These are phyloP conservation scores for Lycaena phlaeas DNA, from an alignment of 2,888 invertebrate genomes.

Conservation along the genomic window DNA sequence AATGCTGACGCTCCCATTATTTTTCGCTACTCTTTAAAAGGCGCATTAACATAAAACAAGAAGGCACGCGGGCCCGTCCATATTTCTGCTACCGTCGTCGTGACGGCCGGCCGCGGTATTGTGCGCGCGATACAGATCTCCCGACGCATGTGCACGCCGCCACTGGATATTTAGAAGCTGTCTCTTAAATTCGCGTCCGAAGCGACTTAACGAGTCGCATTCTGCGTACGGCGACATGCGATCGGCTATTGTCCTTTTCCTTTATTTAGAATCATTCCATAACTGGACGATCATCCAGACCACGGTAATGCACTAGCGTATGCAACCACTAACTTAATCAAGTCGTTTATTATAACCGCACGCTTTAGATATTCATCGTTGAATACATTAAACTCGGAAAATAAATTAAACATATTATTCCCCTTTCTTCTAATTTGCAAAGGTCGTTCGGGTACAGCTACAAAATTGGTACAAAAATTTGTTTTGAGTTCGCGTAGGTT, in stretches of 20 bases:
- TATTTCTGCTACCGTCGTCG: slow-evolving; percentile 67
- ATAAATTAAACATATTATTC: too few species aligned
- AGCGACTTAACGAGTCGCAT: slow-evolving; percentile 62
- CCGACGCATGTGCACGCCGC: slow-evolving; percentile 54
- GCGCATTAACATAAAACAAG: slow-evolving; percentile 70
- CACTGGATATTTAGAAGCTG: slow-evolving; percentile 67
- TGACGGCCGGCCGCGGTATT: slow-evolving; percentile 61
- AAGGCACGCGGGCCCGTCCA: slow-evolving; percentile 53
- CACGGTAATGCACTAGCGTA: slow-evolving; percentile 16
- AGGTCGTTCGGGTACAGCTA: too few species aligned
- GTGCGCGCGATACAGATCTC: slow-evolving; percentile 68
- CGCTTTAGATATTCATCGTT: not conserved
- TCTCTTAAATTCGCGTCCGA: slow-evolving; percentile 58
- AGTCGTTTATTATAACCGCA: slow-evolving; percentile 4
- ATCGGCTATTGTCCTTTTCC: slow-evolving; percentile 50
- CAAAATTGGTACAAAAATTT: too few species aligned
- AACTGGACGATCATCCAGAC: slow-evolving; percentile 25
- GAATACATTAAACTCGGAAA: slow-evolving; percentile 1
- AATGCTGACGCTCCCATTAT: slow-evolving; percentile 41
- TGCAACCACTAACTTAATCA: slow-evolving; percentile 4
- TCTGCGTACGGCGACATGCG: slow-evolving; percentile 57
- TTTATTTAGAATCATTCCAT: slow-evolving; percentile 34
- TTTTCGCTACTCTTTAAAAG: slow-evolving; percentile 51
- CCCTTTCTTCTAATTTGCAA: too few species aligned
- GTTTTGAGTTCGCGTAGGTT: too few species aligned